A percentile compares a stretch with the other conserved stretches of the same genome.
phyloP scores from a whole-genome alignment of 2,113 vertebrate species.

The Columba livia region DNA sequence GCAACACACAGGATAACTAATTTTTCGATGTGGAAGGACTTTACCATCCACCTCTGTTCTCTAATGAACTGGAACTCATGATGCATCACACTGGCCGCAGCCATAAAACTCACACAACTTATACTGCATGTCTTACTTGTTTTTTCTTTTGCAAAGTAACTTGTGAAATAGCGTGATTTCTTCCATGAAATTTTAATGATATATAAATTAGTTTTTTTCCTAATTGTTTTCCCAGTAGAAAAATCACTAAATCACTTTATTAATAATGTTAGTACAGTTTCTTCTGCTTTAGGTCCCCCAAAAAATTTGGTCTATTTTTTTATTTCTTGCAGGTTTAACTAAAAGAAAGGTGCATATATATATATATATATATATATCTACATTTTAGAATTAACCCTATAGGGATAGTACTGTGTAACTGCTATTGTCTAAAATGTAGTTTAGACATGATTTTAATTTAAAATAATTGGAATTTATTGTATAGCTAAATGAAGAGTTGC shows the following conservation, averaged over 20 bases:
- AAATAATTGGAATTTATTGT: background rate
- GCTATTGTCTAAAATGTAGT: background rate
- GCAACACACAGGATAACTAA: background rate
- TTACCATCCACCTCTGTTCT: background rate
- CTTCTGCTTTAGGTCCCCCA: background rate
- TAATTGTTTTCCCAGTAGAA: background rate
- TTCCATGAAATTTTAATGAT: background rate
- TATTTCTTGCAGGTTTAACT: background rate
- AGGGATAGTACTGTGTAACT: background rate
- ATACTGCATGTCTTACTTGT: background rate
- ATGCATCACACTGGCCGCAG: rapidly evolving
- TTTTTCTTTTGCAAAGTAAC: background rate
- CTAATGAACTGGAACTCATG: background rate
- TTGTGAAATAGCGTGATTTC: background rate
- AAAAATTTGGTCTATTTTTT: background rate
- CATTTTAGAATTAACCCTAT: background rate
- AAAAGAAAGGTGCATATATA: background rate
- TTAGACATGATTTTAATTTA: background rate
- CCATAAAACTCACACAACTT: background rate
- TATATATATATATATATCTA: background rate
- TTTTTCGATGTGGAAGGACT: background rate
- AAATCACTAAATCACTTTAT: background rate
- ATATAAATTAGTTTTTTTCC: background rate
- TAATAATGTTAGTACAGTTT: background rate
- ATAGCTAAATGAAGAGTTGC: background rate